Base-by-base conservation (phyloP, 2,888 invertebrate species). In the Oxycera nigricornis region DNA sequence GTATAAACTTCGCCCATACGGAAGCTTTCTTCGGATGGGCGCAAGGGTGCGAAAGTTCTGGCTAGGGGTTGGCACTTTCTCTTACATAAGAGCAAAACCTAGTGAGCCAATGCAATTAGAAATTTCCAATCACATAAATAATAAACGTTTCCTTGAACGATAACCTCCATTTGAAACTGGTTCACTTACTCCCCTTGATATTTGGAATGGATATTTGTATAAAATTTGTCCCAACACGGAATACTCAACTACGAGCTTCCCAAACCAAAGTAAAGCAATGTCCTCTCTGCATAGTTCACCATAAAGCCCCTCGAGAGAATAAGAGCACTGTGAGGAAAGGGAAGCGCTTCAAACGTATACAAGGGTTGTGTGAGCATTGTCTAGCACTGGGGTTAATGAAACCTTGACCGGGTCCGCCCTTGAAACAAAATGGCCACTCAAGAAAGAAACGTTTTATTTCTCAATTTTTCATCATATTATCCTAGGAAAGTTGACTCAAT, bases 391-490 rank as follows among this genome's bases (percentile, higher is more conserved):
- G 65, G 46, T 65, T 20, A 65, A 65, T 65, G 46, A 17, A 65
- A 41, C 39, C 65, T 41, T 65, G 41, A 65, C 65, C 41, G 46
- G 41, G 65, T 41, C 65, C 65, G 65, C 39, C 65, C 65, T 41
- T 65, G 65, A 65, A 65, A 41, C 30, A 14, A 22, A 65, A 65
- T 35, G 39, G 41, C 65, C 65, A 24, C 41, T 26, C n/a, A 24
- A 35, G 41, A 59, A 14, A 2, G 17, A 24, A 9, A 41, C 26
- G 24, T 22, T 39, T 65, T 41, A n/a, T 41, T 26, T 2, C 14
- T 65, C 41, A 22, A 39, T 65, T 65, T 39, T 41, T 14, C 55
- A 22, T 4, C 17, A 55, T 22, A 2, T 14, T 59, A 59, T 22
- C 26, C 59, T 59, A 22, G 52, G n/a, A 17, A 55, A 22, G 24